A percentile compares a stretch with the other conserved stretches of the same genome.
Evolutionary conservation across 2,797 vertebrate genomes (phyloP).

Genomic region (Lagodon rhomboides): DNA sequence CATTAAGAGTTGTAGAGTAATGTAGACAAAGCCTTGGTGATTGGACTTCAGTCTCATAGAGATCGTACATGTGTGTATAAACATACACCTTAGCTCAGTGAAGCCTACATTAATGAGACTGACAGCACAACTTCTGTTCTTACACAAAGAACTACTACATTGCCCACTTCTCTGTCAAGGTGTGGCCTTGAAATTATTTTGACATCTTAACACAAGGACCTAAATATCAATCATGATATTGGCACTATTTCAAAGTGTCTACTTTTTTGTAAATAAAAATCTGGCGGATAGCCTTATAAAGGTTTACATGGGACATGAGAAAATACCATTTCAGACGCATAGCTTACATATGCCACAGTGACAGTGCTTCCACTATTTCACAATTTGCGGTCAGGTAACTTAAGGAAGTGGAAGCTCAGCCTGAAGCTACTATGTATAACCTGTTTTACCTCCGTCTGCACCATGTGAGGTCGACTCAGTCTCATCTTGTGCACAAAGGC

Average conservation of each 20-base stretch:
- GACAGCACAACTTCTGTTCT: too few relatives aligned
- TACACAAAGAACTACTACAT: background rate
- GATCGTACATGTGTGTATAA: background rate
- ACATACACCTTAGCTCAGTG: background rate
- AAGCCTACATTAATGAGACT: background rate
- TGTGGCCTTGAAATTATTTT: background rate
- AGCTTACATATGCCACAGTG: too few relatives aligned
- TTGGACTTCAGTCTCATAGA: background rate
- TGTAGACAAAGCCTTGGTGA: background rate
- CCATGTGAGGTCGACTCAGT: conserved; percentile 87
- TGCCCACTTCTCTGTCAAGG: too few relatives aligned
- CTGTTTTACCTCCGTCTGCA: conserved; percentile 91
- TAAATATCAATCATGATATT: background rate
- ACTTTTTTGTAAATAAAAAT: background rate
- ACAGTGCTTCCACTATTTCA: background rate
- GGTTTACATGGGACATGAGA: too few relatives aligned
- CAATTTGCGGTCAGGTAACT: background rate
- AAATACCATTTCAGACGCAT: too few relatives aligned
- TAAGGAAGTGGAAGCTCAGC: background rate
- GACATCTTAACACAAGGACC: too few relatives aligned
- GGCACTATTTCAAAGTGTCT: background rate
- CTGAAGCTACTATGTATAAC: background rate
- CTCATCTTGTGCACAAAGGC: conserved; percentile 87
- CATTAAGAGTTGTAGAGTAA: background rate
- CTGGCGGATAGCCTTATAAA: too few relatives aligned